phyloP scores from a whole-genome alignment of 2,888 invertebrate genomes.

The Agriopis leucophaearia region DNA sequence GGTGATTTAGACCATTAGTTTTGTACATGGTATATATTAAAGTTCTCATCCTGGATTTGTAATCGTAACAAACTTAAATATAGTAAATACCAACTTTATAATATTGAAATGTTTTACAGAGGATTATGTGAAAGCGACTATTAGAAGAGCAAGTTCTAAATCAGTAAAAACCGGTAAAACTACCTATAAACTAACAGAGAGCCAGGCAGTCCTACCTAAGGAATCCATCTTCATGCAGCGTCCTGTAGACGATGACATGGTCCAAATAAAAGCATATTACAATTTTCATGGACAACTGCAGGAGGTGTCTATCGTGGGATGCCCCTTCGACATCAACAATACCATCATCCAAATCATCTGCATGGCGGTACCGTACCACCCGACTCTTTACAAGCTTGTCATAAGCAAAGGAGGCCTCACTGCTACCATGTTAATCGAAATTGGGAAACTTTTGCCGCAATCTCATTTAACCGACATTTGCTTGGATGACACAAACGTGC shows the following conservation, averaged over 20 bases:
- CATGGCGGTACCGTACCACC: constrained; percentile 63
- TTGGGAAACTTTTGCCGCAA: constrained; percentile 58
- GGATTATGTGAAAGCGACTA: constrained; percentile 9
- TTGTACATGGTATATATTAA: no score
- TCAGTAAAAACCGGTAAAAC: constrained; percentile 8
- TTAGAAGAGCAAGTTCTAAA: constrained; percentile 15
- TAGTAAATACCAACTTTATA: not conserved
- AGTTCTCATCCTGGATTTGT: no score
- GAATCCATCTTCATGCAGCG: no score
- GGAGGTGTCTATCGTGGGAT: constrained; percentile 56
- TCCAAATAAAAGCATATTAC: constrained; percentile 56
- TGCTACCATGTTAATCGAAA: constrained; percentile 51
- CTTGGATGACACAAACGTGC: constrained; percentile 60
- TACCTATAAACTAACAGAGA: not conserved
- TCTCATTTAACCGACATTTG: constrained; percentile 67
- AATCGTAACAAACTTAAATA: no score
- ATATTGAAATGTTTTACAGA: constrained; percentile 15
- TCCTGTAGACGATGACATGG: not conserved
- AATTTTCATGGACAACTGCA: constrained; percentile 51
- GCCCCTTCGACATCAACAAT: constrained; percentile 45
- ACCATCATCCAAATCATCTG: constrained; percentile 59
- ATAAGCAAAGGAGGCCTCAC: constrained; percentile 53
- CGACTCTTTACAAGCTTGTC: constrained; percentile 53
- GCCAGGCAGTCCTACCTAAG: not conserved
- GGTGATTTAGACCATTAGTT: no score